These are phyloP conservation scores for Tholera decimalis DNA, from an alignment of 2,888 invertebrate species.

Conservation along the genomic window DNA sequence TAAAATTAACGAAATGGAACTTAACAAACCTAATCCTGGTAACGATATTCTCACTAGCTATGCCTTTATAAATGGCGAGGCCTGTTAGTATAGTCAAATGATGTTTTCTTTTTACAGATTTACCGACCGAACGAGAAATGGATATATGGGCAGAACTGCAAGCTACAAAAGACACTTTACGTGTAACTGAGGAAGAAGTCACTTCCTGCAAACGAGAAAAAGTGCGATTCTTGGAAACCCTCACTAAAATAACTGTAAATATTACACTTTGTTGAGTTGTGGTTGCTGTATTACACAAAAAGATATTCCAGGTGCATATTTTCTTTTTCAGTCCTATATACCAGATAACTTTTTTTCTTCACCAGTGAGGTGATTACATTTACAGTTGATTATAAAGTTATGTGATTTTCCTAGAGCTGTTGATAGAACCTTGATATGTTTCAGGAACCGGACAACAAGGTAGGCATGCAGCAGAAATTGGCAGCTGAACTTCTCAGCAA, in stretches of 20 bases:
- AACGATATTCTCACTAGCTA: slow-evolving; percentile 13
- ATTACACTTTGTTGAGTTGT: slow-evolving; percentile 36
- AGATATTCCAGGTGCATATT: slow-evolving; percentile 48
- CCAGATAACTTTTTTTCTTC: slow-evolving; percentile 77
- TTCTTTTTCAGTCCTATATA: slow-evolving; percentile 83
- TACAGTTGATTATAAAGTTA: slow-evolving; percentile 44
- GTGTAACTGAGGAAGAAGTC: slow-evolving; percentile 85
- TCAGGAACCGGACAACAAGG: slow-evolving; percentile 85
- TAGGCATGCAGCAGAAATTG: slow-evolving; percentile 87
- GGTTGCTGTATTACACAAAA: slow-evolving; percentile 9
- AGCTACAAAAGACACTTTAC: slow-evolving; percentile 85
- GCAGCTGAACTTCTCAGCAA: slow-evolving; percentile 87
- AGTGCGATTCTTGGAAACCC: slow-evolving; percentile 85
- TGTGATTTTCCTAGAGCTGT: slow-evolving; percentile 13
- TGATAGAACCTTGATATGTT: slow-evolving; percentile 55
- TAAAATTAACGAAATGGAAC: slow-evolving; percentile 81
- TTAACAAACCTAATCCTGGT: slow-evolving; percentile 82
- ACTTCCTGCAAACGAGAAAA: slow-evolving; percentile 83
- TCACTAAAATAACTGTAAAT: slow-evolving; percentile 85
- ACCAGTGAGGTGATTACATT: slow-evolving; percentile 70
- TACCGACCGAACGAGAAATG: slow-evolving; percentile 86
- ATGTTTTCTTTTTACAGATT: slow-evolving; percentile 70
- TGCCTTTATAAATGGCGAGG: background rate
- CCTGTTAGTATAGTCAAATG: background rate
- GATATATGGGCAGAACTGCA: slow-evolving; percentile 86